Base-by-base conservation (phyloP, 64 coral and sea anemone species). In the Catalaphyllia jardinei region DNA sequence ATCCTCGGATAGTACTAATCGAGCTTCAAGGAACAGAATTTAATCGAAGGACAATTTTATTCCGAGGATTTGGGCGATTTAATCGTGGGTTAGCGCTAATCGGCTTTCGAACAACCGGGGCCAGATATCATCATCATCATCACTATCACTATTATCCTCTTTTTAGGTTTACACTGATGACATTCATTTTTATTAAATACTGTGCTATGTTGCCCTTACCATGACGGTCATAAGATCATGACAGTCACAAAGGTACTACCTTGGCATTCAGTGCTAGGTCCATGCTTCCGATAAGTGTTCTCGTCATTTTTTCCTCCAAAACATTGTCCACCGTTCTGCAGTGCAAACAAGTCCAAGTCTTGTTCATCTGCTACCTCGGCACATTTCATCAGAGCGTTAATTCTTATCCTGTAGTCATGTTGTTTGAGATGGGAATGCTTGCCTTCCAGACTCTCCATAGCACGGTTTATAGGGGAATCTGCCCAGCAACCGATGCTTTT, bases 401-500 rank as follows among this genome's bases (percentile, higher is more conserved):
- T 25, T 59, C 93, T 76, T 64, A 82, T 71, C 74, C 86, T 86
- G 82, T 90, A 90, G 30, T 94, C 80, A 63, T 67, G 29, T 13
- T 94, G 82, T 73, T 87, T 94, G 2, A 94, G 74, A 10, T 76
- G 74, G 5, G 88, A 71, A 71, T 82, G 69, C 35, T 82, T 94
- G 27, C 88, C 88, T 67, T 94, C 93, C 8, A 91, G 25, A 39
- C 19, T 69, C 19, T 78, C 65, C 79, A 94, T 52, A 4, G 89
- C 88, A 28, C 89, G 64, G 28, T 54, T 14, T 42, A 87, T 71
- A 15, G 73, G 62, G 29, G 79, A 77, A 42, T 94, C 93, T 24
- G 65, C 67, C 93, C 93, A 94, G 55, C 93, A 94, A 10, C 93
- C 93, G 52, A 94, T 91, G 55, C 93, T 94, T 74, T 94, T 86